Percentiles rank a stretch among this genome's conserved stretches.
These are phyloP conservation scores for Platycercus adscitus DNA, from an alignment of 2,113 vertebrate genomes.

Conservation along the genomic window DNA sequence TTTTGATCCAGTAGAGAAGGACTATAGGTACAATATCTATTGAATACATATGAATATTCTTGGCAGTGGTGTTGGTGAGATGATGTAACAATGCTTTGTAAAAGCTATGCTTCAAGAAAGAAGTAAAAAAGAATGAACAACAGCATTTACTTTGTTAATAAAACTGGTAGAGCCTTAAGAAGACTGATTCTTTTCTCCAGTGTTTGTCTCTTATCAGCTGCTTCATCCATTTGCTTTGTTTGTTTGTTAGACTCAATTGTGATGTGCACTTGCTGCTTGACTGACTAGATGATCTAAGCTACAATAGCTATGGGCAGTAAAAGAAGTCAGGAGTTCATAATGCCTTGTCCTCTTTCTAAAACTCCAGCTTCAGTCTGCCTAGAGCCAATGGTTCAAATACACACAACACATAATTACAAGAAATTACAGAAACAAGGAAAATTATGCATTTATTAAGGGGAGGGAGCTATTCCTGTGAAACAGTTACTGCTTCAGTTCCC, in stretches of 20 bases:
- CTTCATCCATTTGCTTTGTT: neutral
- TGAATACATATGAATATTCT: neutral
- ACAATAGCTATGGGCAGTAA: neutral
- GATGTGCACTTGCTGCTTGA: slow-evolving; percentile 23
- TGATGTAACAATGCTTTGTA: neutral
- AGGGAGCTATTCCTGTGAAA: neutral
- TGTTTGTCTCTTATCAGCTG: neutral
- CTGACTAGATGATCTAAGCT: neutral
- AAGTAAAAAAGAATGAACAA: neutral
- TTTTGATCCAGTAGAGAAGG: slow-evolving; percentile 31
- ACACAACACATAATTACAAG: neutral
- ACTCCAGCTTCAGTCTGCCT: slow-evolving; percentile 21
- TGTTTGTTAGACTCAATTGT: neutral
- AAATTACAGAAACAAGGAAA: neutral
- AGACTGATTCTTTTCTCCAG: neutral
- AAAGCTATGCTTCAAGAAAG: neutral
- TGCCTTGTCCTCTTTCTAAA: neutral
- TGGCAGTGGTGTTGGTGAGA: neutral
- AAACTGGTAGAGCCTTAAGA: slow-evolving; percentile 20
- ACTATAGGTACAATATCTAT: neutral
- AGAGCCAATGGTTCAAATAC: neutral
- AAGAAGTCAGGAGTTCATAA: neutral
- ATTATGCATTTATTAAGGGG: neutral
- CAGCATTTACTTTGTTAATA: neutral
- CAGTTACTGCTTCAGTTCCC: neutral